Evolutionary conservation across 2,888 invertebrate species (phyloP).

Genomic region (Cryptus armator): DNA sequence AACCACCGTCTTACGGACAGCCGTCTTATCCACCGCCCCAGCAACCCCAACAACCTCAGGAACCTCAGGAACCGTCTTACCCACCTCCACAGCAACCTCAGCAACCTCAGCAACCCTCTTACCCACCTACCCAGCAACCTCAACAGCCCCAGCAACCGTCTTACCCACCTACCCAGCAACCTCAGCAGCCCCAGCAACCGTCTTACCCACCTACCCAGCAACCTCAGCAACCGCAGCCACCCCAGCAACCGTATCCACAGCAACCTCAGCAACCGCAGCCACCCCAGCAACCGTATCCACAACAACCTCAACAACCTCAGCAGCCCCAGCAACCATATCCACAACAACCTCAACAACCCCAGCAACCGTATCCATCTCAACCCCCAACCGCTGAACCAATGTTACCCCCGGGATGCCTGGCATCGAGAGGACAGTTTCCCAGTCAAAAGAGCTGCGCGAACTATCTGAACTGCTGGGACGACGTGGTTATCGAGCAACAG

Average conservation of each 20-base stretch:
- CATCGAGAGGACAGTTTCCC: constrained; percentile 88
- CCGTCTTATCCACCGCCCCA: constrained; percentile 64
- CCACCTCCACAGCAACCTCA: constrained; percentile 3
- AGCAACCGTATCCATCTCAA: constrained; percentile 2
- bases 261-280: constrained; percentile 24
- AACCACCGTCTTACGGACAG: neutral
- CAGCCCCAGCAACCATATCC: constrained; percentile 43
- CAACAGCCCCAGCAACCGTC: constrained; percentile 28
- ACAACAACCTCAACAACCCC: constrained; percentile 53
- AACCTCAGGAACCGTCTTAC: neutral
- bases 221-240: constrained; percentile 51
- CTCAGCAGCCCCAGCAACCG: constrained; percentile 34
- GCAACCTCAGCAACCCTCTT: constrained; percentile 46
- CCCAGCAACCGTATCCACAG: constrained; percentile 35
- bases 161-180: neutral
- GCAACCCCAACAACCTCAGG: constrained; percentile 4
- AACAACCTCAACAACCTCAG: constrained; percentile 62
- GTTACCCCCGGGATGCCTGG: constrained; percentile 77
- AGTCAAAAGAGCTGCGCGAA: constrained; percentile 87
- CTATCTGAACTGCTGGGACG: constrained; percentile 91
- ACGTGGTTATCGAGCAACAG: constrained; percentile 88
- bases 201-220: constrained; percentile 59
- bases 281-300: constrained; percentile 23
- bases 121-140: constrained; percentile 56
- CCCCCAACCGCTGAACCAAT: neutral